Evolutionary conservation across 2,888 invertebrate genomes (phyloP).

Genomic region (Mimas tiliae): DNA sequence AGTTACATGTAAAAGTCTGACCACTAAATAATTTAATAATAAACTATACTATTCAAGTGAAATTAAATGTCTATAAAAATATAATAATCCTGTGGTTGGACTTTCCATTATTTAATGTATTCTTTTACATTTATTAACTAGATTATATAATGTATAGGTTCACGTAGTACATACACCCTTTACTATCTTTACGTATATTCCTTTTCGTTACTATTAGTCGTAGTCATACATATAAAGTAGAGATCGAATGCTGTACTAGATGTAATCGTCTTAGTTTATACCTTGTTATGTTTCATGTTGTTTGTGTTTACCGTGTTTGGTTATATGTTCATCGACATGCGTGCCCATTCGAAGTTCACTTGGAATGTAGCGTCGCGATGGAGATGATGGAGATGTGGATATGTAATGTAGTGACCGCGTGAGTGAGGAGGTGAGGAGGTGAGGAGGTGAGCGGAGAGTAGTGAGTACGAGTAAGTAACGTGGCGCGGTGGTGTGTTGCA

Average conservation of each 20-base stretch:
- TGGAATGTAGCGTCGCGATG: conserved; percentile 5
- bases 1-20: conserved; percentile 23
- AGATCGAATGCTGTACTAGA: conserved; percentile 23
- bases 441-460: background rate
- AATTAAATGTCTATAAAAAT: conserved; percentile 25
- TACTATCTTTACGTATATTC: conserved; percentile 25
- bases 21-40: conserved; percentile 6
- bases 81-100: conserved; percentile 21
- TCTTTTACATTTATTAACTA: conserved; percentile 22
- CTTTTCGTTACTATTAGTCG: conserved; percentile 24
- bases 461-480: conserved; percentile 23
- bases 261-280: conserved; percentile 21
- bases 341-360: conserved; percentile 7
- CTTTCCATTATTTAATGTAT: conserved; percentile 24
- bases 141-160: conserved; percentile 23
- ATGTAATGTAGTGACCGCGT: background rate
- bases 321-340: background rate
- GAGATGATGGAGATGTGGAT: background rate
- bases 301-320: conserved; percentile 17
- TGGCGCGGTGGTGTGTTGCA: conserved; percentile 73
- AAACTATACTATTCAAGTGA: conserved; percentile 17
- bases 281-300: conserved; percentile 11
- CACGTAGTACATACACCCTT: conserved; percentile 23
- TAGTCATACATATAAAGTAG: conserved; percentile 22
- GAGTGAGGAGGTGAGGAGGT: too few species aligned